Evolutionary conservation across 2,888 invertebrate species (phyloP).

Genomic region (Calameuta pallipes): DNA sequence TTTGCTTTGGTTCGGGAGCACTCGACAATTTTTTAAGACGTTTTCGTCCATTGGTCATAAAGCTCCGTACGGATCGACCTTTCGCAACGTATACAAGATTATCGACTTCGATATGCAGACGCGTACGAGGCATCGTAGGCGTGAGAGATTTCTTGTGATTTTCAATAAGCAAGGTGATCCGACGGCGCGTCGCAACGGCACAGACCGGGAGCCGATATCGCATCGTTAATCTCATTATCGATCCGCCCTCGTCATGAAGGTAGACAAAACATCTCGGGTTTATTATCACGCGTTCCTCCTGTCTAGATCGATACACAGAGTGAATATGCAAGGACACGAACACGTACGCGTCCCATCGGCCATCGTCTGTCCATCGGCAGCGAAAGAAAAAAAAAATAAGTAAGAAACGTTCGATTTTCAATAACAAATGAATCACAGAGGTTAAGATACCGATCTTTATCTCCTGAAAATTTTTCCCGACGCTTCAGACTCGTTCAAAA

Average conservation of each 20-base stretch:
- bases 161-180: neutral
- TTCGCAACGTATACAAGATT: neutral
- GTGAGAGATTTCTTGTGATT: neutral
- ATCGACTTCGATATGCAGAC: neutral
- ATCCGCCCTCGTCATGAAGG: slow-evolving; percentile 8
- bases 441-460: neutral
- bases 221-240: slow-evolving; percentile 10
- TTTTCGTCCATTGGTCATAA: neutral
- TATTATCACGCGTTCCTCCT: slow-evolving; percentile 17
- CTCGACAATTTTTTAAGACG: neutral
- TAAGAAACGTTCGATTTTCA: neutral
- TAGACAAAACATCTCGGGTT: slow-evolving; percentile 25
- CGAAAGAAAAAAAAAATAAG: too few species aligned
- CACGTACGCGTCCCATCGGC: neutral
- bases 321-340: neutral
- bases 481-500: neutral
- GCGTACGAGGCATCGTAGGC: neutral
- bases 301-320: neutral
- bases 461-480: neutral
- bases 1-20: neutral
- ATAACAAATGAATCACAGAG: neutral
- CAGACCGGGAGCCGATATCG: neutral
- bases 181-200: neutral
- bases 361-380: neutral
- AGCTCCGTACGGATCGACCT: neutral